Conservation (phyloP, 2,797 vertebrate species). For the Tapirus indicus region DNA sequence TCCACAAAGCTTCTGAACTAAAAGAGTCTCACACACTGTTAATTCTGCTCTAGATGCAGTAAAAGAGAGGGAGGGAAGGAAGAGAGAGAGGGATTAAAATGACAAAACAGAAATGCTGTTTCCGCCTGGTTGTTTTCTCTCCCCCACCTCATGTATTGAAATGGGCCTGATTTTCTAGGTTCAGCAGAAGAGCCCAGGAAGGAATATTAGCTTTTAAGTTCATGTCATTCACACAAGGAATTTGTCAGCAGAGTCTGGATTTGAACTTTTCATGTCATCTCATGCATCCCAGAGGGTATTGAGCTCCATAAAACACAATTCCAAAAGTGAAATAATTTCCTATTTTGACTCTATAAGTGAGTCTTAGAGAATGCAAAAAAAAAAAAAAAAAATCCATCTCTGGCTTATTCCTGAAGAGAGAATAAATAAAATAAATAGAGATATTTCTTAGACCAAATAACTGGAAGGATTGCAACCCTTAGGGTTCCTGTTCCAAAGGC, state of each 20-base stretch:
- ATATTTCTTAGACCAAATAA: slow-evolving; percentile 19
- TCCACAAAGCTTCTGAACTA: neutral
- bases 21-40: neutral
- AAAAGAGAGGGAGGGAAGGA: neutral
- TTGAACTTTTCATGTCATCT: slow-evolving; percentile 42
- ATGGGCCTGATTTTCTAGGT: slow-evolving; percentile 34
- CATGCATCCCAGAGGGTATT: slow-evolving; percentile 3
- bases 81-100: neutral
- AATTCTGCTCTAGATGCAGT: neutral
- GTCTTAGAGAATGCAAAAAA: neutral
- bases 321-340: slow-evolving; percentile 60
- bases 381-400: neutral
- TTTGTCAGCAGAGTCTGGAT: slow-evolving; percentile 4
- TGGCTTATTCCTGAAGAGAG: slow-evolving; percentile 24
- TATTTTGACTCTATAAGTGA: slow-evolving; percentile 53
- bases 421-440: slow-evolving; percentile 57
- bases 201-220: slow-evolving; percentile 53
- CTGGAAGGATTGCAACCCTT: neutral
- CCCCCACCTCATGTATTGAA: neutral
- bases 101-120: neutral
- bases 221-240: slow-evolving; percentile 51
- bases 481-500: neutral
- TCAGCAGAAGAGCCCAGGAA: slow-evolving; percentile 59
- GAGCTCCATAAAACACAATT: slow-evolving; percentile 47
- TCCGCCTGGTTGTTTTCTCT: neutral